Base-by-base conservation (phyloP, 2,797 vertebrate species). In the Lindbergichthys nudifrons region DNA sequence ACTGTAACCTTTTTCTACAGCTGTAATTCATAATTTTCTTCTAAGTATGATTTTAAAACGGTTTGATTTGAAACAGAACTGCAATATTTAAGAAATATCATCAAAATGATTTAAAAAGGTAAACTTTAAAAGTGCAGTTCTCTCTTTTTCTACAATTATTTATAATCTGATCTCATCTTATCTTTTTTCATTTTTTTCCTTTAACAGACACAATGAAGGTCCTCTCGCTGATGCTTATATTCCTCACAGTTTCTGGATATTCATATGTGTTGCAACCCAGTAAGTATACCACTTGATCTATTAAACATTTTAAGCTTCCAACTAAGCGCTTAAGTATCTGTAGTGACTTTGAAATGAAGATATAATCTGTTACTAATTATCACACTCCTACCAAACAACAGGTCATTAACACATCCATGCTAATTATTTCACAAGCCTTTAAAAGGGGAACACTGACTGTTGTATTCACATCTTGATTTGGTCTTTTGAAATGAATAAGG, bases 201-300 rank as follows among this genome's bases (percentile, higher is more conserved):
- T 15, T 70, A 16, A 11, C 76, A 90, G 87, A 73, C 62, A 87
- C 86, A 74, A 95, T 95, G 93, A 73, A 91, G n/a, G n/a, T 41
- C 1, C 26, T 88, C 30, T 39, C 64, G 12, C 36, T 93, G 53
- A 52, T 93, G 67, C 69, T 95, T 3, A 12, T 87, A 61, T 18
- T 89, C 46, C 47, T 88, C 41, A 69, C 64, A 21, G 69, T 81
- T 52, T 65, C 80, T 53, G 86, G 77, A 71, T 77, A 87, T 79
- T 82, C 91, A 23, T 56, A 80, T 0, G 42, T 73, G 3, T 54
- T 88, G 41, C 88, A 88, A 60, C 67, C 91, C 46, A 78, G 94
- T 94, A 83, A 94, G 94, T 93, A 30, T 0, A n/a, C 65, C 11
- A 56, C 51, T 4, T 30, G 11, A 30, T 3, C 10, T 6, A 2